These are phyloP conservation scores for Pterostichus madidus DNA, from an alignment of 2,888 invertebrate genomes.

Conservation along the genomic window DNA sequence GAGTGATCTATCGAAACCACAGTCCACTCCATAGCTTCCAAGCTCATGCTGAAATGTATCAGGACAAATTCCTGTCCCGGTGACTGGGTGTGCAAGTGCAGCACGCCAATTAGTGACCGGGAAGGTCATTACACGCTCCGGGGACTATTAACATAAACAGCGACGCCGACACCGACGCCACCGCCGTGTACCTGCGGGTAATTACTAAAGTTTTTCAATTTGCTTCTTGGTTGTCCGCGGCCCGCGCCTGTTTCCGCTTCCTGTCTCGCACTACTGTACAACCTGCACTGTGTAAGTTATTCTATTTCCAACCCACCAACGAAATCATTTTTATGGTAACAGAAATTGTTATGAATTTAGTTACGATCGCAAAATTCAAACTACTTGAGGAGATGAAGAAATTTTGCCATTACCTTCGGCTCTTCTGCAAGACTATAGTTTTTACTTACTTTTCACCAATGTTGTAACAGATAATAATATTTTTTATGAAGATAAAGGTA, in stretches of 20 bases:
- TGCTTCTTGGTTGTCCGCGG: slow-evolving; percentile 44
- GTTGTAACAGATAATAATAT: too few species aligned
- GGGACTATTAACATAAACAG: slow-evolving; percentile 56
- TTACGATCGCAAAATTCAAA: too few species aligned
- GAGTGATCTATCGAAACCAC: too few species aligned
- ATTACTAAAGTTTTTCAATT: slow-evolving; percentile 66
- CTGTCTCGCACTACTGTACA: background rate
- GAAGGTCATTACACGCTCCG: slow-evolving; percentile 33
- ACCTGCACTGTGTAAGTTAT: too few species aligned
- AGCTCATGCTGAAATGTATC: background rate
- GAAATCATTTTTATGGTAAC: slow-evolving; percentile 15
- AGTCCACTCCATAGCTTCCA: background rate
- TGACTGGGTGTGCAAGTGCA: background rate
- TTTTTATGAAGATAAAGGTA: too few species aligned
- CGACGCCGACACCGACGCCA: slow-evolving; percentile 11
- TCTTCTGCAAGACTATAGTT: too few species aligned
- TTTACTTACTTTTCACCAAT: too few species aligned
- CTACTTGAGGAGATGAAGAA: too few species aligned
- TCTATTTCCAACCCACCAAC: too few species aligned
- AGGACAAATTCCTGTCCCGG: background rate
- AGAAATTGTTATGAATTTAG: slow-evolving; percentile 23
- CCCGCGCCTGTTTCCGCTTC: background rate
- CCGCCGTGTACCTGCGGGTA: slow-evolving; percentile 57
- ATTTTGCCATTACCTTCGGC: too few species aligned
- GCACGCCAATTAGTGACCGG: slow-evolving; percentile 23